Conservation (phyloP, 92 coral and sea anemone genomes). For the Parazoanthus swiftii region DNA sequence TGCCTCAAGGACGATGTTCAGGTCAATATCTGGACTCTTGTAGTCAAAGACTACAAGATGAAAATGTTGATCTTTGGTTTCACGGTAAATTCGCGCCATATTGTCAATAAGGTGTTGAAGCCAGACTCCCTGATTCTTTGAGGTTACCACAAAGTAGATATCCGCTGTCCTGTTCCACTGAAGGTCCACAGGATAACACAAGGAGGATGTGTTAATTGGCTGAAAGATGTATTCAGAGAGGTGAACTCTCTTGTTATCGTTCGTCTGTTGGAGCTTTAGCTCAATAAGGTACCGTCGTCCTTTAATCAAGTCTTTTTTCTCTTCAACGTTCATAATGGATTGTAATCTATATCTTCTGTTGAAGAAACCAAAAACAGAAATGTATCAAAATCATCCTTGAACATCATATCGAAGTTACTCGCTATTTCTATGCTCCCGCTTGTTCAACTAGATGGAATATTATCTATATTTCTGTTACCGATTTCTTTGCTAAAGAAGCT, state of each 20-base stretch:
- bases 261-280: constrained; percentile 35
- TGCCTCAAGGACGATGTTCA: constrained; percentile 31
- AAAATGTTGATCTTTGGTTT: constrained; percentile 48
- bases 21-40: constrained; percentile 47
- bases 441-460: too few relatives aligned
- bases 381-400: not conserved
- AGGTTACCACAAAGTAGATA: constrained; percentile 49
- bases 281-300: constrained; percentile 48
- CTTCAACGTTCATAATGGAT: constrained; percentile 39
- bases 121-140: constrained; percentile 51
- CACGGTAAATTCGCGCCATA: constrained; percentile 49
- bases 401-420: too few relatives aligned
- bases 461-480: too few relatives aligned
- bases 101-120: constrained; percentile 52
- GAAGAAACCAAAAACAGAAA: not conserved
- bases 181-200: constrained; percentile 53
- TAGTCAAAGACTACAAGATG: constrained; percentile 56
- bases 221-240: constrained; percentile 54
- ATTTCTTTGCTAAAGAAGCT: too few relatives aligned
- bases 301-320: constrained; percentile 28
- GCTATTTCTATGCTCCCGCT: too few relatives aligned
- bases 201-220: not conserved
- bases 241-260: constrained; percentile 33
- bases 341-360: constrained; percentile 41
- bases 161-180: constrained; percentile 49